Percentiles rank a stretch among this genome's conserved stretches.
Conservation (phyloP, 2,888 invertebrate species). For the Dolichomitus sp. region DNA sequence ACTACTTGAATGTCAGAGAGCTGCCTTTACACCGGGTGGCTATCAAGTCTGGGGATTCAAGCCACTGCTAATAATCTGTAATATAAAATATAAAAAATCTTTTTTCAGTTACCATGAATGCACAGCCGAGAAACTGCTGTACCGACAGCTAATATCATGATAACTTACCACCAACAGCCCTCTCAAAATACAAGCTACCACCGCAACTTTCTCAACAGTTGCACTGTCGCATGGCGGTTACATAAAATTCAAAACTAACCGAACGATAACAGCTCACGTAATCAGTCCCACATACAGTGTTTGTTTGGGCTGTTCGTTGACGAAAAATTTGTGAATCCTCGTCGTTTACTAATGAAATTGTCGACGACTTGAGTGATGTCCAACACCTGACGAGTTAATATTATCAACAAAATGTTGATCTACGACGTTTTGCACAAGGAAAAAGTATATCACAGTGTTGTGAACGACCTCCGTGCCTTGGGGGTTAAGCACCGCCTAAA, state of each 20-base stretch:
- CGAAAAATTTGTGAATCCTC: neutral
- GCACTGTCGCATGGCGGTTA: conserved; percentile 25
- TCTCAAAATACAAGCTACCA: neutral
- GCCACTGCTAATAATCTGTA: too few relatives aligned
- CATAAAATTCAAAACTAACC: conserved; percentile 34
- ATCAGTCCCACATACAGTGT: conserved; percentile 20
- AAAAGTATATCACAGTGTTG: conserved; percentile 88
- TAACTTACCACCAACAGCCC: neutral
- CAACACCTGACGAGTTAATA: neutral
- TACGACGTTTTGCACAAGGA: conserved; percentile 88
- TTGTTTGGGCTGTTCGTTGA: conserved; percentile 20
- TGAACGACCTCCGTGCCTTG: conserved; percentile 90
- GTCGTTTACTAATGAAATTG: conserved; percentile 3
- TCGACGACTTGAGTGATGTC: conserved; percentile 28
- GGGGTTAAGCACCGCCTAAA: conserved; percentile 92
- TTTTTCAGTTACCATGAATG: too few relatives aligned
- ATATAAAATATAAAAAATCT: too few relatives aligned
- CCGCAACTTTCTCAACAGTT: neutral
- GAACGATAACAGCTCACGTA: conserved; percentile 31
- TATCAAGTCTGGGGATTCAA: too few relatives aligned
- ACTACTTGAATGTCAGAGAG: neutral
- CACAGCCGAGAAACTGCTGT: neutral
- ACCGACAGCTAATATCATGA: neutral
- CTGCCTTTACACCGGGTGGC: too few relatives aligned
- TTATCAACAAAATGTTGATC: conserved; percentile 86